These are phyloP conservation scores for Sphyrna mokarran DNA, from an alignment of 2,113 vertebrate genomes.

Conservation along the genomic window DNA sequence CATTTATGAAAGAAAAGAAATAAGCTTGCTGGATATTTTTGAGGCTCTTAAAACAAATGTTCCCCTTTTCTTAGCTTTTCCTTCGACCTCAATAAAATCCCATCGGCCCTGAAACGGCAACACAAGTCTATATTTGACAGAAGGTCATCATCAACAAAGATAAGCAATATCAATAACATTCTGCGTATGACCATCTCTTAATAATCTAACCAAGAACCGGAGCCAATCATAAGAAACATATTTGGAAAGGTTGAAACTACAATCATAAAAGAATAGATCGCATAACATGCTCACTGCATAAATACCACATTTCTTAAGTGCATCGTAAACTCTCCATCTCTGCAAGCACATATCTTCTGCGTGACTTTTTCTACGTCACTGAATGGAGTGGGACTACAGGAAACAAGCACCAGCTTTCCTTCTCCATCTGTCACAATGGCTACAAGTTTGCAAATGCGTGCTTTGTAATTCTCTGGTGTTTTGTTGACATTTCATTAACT, in stretches of 20 bases:
- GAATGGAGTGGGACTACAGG: neutral
- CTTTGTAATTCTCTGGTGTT: neutral
- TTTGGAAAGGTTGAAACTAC: neutral
- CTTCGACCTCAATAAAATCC: neutral
- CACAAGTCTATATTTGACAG: neutral
- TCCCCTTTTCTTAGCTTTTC: neutral
- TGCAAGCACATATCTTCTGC: neutral
- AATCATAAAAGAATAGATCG: neutral
- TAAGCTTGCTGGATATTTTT: neutral
- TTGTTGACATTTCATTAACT: constrained; percentile 32
- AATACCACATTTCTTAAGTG: neutral
- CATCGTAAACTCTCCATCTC: neutral
- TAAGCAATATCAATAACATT: neutral
- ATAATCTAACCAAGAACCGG: too few species aligned
- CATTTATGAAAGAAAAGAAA: neutral
- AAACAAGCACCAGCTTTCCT: neutral
- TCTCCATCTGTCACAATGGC: constrained; percentile 14
- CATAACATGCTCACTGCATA: neutral
- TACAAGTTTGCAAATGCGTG: neutral
- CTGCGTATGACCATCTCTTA: neutral
- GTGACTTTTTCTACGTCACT: neutral
- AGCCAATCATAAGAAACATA: neutral
- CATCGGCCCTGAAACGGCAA: neutral
- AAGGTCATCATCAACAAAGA: neutral
- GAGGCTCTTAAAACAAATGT: neutral